Evolutionary conservation across 2,888 invertebrate species (phyloP).

Genomic region (Acrobasis consociella): DNA sequence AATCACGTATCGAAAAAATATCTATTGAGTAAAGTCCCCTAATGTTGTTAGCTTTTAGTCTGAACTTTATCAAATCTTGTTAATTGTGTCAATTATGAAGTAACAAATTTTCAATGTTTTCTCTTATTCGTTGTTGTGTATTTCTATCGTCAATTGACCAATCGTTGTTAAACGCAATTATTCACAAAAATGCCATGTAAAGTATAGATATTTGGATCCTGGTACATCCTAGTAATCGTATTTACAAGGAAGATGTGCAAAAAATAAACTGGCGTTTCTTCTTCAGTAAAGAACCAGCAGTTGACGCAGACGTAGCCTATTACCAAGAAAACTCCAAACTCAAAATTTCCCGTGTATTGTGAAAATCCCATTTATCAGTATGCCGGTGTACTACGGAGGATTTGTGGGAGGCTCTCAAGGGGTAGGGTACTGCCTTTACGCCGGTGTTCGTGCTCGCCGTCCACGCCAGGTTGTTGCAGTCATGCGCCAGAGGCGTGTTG

Average conservation of each 20-base stretch:
- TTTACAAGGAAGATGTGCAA: too few species aligned
- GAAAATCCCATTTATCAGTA: slow-evolving; percentile 34
- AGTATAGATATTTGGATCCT: not conserved
- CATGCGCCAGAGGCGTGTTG: slow-evolving; percentile 9
- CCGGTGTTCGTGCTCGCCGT: slow-evolving; percentile 44
- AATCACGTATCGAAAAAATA: too few species aligned
- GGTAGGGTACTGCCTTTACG: slow-evolving; percentile 63
- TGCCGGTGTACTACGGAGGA: slow-evolving; percentile 70
- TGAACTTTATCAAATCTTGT: slow-evolving; percentile 35
- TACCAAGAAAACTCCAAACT: not conserved
- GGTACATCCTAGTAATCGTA: too few species aligned
- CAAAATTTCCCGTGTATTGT: slow-evolving; percentile 24
- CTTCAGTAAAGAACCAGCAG: not conserved
- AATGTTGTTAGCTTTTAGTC: slow-evolving; percentile 10
- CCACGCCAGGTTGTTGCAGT: slow-evolving; percentile 36
- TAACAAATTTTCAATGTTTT: slow-evolving; percentile 44
- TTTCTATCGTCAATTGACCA: slow-evolving; percentile 66
- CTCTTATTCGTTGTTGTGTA: slow-evolving; percentile 50
- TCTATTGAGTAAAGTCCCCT: not conserved
- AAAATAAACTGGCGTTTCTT: not conserved
- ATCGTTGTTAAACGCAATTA: slow-evolving; percentile 51
- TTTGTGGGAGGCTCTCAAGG: slow-evolving; percentile 64
- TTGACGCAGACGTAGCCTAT: not conserved
- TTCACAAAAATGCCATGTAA: slow-evolving; percentile 2
- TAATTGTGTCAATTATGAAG: slow-evolving; percentile 58